These are phyloP conservation scores for Onychomys arenicola DNA, from an alignment of 2,797 vertebrate genomes.

Conservation along the genomic window DNA sequence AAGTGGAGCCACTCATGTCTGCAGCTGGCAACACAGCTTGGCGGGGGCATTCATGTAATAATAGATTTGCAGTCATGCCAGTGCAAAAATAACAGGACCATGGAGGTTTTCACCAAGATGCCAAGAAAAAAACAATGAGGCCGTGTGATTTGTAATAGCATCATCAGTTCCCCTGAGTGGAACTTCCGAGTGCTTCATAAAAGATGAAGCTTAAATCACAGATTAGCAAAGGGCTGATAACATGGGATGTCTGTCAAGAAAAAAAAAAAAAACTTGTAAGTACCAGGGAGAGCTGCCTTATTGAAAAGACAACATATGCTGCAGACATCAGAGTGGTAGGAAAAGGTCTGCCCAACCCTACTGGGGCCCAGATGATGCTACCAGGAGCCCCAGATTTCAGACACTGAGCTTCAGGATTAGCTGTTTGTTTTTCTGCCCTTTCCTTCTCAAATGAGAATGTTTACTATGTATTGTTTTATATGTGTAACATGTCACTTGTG, in stretches of 20 bases:
- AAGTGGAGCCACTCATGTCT: not conserved
- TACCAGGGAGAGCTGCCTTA: not conserved
- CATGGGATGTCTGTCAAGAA: not conserved
- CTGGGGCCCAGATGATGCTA: no score
- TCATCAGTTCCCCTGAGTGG: not conserved
- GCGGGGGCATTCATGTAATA: not conserved
- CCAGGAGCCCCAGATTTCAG: not conserved
- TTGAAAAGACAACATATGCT: not conserved
- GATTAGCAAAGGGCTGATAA: not conserved
- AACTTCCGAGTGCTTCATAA: not conserved
- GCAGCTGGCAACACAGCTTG: not conserved
- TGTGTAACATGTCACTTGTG: not conserved
- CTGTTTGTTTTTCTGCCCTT: not conserved
- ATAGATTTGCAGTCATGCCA: not conserved
- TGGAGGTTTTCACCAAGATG: not conserved
- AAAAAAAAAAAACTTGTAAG: not conserved
- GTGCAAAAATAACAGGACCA: no score
- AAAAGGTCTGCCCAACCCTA: not conserved
- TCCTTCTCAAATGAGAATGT: not conserved
- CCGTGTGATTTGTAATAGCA: not conserved
- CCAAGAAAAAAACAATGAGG: no score
- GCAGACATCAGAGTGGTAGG: not conserved
- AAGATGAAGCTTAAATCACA: not conserved
- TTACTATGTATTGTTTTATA: not conserved
- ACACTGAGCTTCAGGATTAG: not conserved